Evolutionary conservation across 2,113 vertebrate genomes (phyloP).

Genomic region (Syngnathoides biaculeatus): DNA sequence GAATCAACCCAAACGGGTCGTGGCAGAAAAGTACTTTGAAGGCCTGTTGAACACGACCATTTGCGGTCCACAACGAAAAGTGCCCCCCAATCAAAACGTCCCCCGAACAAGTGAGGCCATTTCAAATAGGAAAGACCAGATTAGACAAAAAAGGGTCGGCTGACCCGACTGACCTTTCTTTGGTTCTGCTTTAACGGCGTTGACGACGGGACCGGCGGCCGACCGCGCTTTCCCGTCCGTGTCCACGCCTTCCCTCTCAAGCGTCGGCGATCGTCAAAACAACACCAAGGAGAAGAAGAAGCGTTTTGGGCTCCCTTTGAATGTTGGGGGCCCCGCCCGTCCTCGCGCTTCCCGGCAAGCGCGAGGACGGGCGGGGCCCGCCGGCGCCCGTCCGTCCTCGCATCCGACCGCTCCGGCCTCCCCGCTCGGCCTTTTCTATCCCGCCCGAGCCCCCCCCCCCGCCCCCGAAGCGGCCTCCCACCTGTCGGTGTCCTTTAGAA

Average conservation of each 20-base stretch:
- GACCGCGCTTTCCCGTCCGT: neutral
- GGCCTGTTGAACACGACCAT: too few relatives aligned
- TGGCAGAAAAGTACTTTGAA: too few relatives aligned
- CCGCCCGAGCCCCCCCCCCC: conserved; percentile 49
- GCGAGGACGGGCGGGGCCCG: too few relatives aligned
- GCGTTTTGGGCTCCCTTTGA: too few relatives aligned
- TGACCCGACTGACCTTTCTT: conserved; percentile 17
- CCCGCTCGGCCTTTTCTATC: conserved; percentile 83
- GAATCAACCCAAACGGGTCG: neutral
- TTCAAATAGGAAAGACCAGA: neutral
- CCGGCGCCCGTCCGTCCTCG: neutral
- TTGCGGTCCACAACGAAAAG: too few relatives aligned
- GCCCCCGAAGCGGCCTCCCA: conserved; percentile 73
- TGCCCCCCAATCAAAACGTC: too few relatives aligned
- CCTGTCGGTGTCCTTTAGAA: conserved; percentile 95
- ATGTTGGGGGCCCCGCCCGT: too few relatives aligned
- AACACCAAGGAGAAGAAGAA: neutral
- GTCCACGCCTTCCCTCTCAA: neutral
- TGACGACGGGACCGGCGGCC: neutral
- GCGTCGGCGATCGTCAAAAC: neutral
- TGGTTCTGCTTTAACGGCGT: neutral
- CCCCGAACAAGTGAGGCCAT: too few relatives aligned
- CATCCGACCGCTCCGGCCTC: conserved; percentile 57
- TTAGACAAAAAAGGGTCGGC: neutral
- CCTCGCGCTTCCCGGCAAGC: too few relatives aligned